Percentiles rank a stretch among this genome's conserved stretches.
Conservation (phyloP, 2,888 invertebrate genomes). For the Aelia acuminata region DNA sequence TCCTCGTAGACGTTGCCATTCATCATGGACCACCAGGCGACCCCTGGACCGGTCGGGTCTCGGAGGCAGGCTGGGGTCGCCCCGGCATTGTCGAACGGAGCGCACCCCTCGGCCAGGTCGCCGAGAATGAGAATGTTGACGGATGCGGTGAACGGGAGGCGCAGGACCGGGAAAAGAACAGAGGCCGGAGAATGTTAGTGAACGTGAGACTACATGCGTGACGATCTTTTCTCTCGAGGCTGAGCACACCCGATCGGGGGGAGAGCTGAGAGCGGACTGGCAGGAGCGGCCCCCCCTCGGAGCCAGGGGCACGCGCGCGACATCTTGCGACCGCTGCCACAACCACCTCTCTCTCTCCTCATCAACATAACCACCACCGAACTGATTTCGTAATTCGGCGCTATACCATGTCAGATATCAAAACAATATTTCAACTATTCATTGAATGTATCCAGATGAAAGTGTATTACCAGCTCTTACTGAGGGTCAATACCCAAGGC, state of each 20-base stretch:
- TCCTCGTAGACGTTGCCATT: conserved; percentile 84
- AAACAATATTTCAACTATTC: neutral
- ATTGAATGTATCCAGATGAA: neutral
- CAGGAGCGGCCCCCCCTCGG: conserved; percentile 61
- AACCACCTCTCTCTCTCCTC: conserved; percentile 67
- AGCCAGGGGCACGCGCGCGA: conserved; percentile 69
- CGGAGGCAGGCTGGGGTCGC: conserved; percentile 75
- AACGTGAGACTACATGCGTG: conserved; percentile 57
- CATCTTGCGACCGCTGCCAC: conserved; percentile 71
- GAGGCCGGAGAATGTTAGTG: conserved; percentile 50
- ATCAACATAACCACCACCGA: conserved; percentile 49
- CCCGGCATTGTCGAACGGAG: conserved; percentile 80
- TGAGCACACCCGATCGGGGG: conserved; percentile 57
- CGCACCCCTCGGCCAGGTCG: conserved; percentile 75
- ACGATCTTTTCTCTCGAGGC: conserved; percentile 63
- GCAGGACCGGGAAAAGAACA: conserved; percentile 59
- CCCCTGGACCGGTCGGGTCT: conserved; percentile 87
- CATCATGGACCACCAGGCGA: conserved; percentile 89
- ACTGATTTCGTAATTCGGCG: conserved; percentile 10
- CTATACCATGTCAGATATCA: conserved; percentile 47
- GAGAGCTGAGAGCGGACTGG: conserved; percentile 43
- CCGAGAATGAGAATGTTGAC: conserved; percentile 72
- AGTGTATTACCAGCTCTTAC: neutral
- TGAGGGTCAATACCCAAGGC: neutral
- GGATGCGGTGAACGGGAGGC: conserved; percentile 71